A percentile compares a stretch with the other conserved stretches of the same genome.
Evolutionary conservation across 1,140 invertebrate genomes (phyloP).

Genomic region (Zeugodacus cucurbitae): DNA sequence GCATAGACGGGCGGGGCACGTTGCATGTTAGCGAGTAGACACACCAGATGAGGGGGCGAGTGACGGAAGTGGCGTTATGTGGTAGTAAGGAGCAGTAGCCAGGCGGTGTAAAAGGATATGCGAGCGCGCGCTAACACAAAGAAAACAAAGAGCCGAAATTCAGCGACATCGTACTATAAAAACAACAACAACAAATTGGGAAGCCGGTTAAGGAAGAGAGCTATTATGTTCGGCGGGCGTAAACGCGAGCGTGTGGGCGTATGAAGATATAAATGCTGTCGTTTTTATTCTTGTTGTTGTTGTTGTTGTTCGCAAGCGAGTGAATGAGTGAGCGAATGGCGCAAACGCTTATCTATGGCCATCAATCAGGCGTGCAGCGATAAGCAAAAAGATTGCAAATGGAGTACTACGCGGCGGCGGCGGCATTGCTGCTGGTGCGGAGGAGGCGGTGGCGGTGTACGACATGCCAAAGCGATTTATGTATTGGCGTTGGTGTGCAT

Average conservation of each 20-base stretch:
- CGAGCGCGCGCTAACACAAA: neutral
- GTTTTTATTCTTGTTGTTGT: neutral
- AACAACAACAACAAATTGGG: too few relatives aligned
- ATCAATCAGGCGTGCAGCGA: slow-evolving; percentile 66
- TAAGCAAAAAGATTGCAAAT: slow-evolving; percentile 65
- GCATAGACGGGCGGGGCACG: neutral
- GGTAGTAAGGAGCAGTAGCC: too few relatives aligned
- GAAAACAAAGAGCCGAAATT: neutral
- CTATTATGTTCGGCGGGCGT: neutral
- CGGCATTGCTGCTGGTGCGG: neutral
- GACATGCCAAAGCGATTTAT: neutral
- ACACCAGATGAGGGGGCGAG: neutral
- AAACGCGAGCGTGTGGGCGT: neutral
- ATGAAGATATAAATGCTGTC: neutral
- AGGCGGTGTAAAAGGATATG: neutral
- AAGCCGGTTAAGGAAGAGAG: neutral
- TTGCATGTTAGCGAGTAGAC: neutral
- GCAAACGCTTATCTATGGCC: slow-evolving; percentile 61
- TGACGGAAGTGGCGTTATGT: neutral
- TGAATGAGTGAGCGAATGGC: slow-evolving; percentile 32
- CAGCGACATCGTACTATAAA: neutral
- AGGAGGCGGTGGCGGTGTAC: neutral
- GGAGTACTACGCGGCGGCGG: neutral
- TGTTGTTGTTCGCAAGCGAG: neutral
- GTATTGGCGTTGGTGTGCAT: neutral